These are phyloP conservation scores for Ceyx erithaca DNA, from an alignment of 2,797 vertebrate genomes.

Conservation along the genomic window DNA sequence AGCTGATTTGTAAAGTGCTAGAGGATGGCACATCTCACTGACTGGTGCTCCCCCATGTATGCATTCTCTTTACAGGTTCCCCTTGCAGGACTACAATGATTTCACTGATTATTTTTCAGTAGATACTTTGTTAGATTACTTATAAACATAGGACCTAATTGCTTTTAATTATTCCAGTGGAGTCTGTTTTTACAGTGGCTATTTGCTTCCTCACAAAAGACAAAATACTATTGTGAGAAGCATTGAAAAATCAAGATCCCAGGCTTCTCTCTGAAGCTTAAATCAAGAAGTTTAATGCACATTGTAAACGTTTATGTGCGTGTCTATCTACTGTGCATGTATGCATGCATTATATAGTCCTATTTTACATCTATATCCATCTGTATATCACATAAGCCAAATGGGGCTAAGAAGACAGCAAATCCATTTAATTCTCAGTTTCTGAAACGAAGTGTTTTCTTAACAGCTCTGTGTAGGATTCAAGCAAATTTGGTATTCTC, in stretches of 20 bases:
- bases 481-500: background rate
- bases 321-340: slow-evolving; percentile 35
- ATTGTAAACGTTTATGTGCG: slow-evolving; percentile 17
- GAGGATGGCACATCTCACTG: slow-evolving; percentile 56
- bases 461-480: background rate
- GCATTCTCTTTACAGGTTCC: slow-evolving; percentile 44
- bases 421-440: background rate
- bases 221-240: slow-evolving; percentile 36
- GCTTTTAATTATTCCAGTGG: slow-evolving; percentile 72
- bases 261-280: slow-evolving; percentile 19
- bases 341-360: background rate
- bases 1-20: slow-evolving; percentile 78
- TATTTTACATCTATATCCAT: slow-evolving; percentile 1
- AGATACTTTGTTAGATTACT: slow-evolving; percentile 62
- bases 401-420: background rate
- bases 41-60: slow-evolving; percentile 37
- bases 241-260: slow-evolving; percentile 56
- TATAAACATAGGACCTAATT: slow-evolving; percentile 65
- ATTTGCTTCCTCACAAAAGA: slow-evolving; percentile 30
- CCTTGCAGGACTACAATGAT: slow-evolving; percentile 56
- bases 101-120: slow-evolving; percentile 74
- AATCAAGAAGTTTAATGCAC: slow-evolving; percentile 56
- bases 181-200: slow-evolving; percentile 47
- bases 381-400: slow-evolving; percentile 13
- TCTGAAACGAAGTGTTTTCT: background rate